A percentile compares a stretch with the other conserved stretches of the same genome.
These are phyloP conservation scores for Notiomystis cincta DNA, from an alignment of 2,113 vertebrate genomes.

Conservation along the genomic window DNA sequence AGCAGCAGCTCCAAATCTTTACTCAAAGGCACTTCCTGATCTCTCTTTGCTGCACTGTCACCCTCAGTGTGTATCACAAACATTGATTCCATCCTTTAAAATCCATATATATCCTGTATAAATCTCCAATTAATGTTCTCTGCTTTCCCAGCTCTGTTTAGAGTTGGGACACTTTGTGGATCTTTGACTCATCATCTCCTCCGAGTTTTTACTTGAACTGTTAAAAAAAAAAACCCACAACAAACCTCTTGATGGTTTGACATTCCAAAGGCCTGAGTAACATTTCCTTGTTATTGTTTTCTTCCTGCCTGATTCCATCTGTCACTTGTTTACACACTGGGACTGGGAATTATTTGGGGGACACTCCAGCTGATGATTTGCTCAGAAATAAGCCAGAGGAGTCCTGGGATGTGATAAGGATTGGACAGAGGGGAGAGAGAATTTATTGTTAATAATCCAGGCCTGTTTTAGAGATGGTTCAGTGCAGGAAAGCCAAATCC, in stretches of 20 bases:
- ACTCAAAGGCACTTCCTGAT: not conserved
- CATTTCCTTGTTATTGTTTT: conserved; percentile 23
- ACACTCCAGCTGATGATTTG: not conserved
- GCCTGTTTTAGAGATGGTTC: not conserved
- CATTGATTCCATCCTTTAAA: not conserved
- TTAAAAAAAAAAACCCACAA: not conserved
- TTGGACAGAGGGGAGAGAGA: not conserved
- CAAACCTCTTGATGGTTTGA: not conserved
- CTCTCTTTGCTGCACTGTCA: not conserved
- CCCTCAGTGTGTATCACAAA: not conserved
- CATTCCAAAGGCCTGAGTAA: conserved; percentile 1
- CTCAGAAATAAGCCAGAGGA: not conserved
- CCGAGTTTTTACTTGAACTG: not conserved
- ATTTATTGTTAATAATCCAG: not conserved
- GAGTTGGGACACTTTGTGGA: not conserved
- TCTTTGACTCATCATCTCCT: not conserved
- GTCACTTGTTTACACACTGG: not conserved
- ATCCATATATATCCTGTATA: not conserved
- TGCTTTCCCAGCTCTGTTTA: not conserved
- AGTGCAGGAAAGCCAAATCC: not conserved
- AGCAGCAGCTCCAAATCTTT: not conserved
- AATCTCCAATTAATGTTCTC: fast-evolving
- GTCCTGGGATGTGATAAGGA: not conserved
- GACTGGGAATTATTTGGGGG: not conserved
- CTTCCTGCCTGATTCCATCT: not conserved